phyloP scores from a whole-genome alignment of 2,888 invertebrate species.

The Thera obeliscata region DNA sequence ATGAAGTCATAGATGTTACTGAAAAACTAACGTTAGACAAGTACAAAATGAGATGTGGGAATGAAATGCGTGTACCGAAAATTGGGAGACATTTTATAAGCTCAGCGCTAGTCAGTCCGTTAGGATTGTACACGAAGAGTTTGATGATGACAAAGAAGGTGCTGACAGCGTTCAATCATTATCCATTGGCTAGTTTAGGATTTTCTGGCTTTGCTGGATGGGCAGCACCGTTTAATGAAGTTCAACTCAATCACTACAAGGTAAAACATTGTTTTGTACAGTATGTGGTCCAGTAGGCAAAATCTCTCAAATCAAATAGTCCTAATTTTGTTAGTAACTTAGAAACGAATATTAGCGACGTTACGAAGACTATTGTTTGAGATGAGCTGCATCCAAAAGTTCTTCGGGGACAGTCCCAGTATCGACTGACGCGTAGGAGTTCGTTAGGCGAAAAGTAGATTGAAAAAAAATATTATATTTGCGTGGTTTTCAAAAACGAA shows the following conservation, averaged over 20 bases:
- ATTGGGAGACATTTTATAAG: constrained; percentile 79
- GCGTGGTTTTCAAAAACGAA: too few species aligned
- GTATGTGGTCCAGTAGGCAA: too few species aligned
- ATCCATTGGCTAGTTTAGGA: constrained; percentile 86
- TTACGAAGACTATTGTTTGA: too few species aligned
- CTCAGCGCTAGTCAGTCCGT: constrained; percentile 84
- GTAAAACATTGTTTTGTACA: constrained; percentile 47
- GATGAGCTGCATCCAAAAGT: too few species aligned
- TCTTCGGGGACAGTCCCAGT: too few species aligned
- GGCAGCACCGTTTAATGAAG: constrained; percentile 84
- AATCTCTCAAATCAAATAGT: too few species aligned
- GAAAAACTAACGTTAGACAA: constrained; percentile 40
- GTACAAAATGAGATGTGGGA: constrained; percentile 63
- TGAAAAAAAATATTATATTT: too few species aligned
- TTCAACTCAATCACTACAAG: constrained; percentile 88
- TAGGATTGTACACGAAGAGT: constrained; percentile 89
- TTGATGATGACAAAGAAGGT: constrained; percentile 87
- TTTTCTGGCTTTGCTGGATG: constrained; percentile 82
- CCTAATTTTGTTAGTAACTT: too few species aligned
- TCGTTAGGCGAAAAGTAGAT: too few species aligned
- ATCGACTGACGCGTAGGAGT: too few species aligned
- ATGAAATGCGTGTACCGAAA: constrained; percentile 65
- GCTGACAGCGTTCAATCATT: constrained; percentile 90
- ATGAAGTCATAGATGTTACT: constrained; percentile 61
- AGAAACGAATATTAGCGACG: too few species aligned